Conservation (phyloP, 2,888 invertebrate genomes). For the Thyatira batis region DNA sequence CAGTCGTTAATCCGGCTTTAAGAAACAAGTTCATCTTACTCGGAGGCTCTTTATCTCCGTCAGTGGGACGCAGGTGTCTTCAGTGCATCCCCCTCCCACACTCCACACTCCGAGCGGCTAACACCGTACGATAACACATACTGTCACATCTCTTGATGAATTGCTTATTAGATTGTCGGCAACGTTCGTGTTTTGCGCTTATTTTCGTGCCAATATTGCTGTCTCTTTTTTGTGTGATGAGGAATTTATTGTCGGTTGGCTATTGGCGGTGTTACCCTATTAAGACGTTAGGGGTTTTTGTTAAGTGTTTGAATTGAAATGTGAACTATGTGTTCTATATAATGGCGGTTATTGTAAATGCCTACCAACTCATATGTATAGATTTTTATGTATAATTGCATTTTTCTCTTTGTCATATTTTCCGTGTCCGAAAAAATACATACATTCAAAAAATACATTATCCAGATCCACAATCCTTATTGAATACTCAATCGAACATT, state of each 20-base stretch:
- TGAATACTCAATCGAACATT: not conserved
- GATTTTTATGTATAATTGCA: too few species aligned
- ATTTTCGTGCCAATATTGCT: constrained; percentile 56
- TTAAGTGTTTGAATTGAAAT: constrained; percentile 6
- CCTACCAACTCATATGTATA: too few species aligned
- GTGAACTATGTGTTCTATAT: not conserved
- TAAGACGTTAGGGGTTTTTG: constrained; percentile 38
- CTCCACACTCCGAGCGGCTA: constrained; percentile 18
- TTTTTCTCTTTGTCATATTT: not conserved
- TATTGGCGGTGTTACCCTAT: constrained; percentile 49
- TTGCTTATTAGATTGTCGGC: constrained; percentile 74
- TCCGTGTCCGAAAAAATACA: not conserved
- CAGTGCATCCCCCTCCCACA: constrained; percentile 31
- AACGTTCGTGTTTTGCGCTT: constrained; percentile 54
- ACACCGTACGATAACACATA: constrained; percentile 61
- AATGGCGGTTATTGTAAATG: too few species aligned
- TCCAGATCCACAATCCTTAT: not conserved
- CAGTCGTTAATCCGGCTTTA: constrained; percentile 58
- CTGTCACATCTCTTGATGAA: constrained; percentile 76
- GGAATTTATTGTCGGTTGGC: constrained; percentile 37
- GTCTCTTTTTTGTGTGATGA: constrained; percentile 45
- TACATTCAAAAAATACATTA: too few species aligned
- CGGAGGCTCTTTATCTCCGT: constrained; percentile 55
- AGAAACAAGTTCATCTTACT: constrained; percentile 61
- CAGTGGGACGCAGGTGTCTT: constrained; percentile 65